phyloP scores from a whole-genome alignment of 2,797 vertebrate genomes.

The Squalus acanthias region DNA sequence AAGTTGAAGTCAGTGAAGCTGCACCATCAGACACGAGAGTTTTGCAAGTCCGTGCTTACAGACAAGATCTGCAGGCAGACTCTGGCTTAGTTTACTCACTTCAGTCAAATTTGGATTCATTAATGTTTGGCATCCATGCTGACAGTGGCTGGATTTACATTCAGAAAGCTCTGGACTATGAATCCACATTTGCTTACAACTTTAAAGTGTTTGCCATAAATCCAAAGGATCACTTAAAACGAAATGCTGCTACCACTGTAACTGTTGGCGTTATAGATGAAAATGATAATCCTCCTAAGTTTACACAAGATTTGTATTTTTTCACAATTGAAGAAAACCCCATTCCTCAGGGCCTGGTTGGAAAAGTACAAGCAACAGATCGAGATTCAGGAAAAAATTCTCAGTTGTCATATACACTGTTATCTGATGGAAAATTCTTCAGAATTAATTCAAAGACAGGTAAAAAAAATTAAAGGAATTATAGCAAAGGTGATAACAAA shows the following conservation, averaged over 20 bases:
- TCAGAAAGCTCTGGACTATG: slow-evolving; percentile 68
- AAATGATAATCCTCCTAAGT: slow-evolving; percentile 79
- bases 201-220: slow-evolving; percentile 65
- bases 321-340: slow-evolving; percentile 72
- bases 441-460: slow-evolving; percentile 85
- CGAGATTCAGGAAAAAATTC: slow-evolving; percentile 77
- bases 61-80: slow-evolving; percentile 29
- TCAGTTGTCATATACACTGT: slow-evolving; percentile 79
- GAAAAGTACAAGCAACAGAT: slow-evolving; percentile 70
- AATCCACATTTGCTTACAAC: slow-evolving; percentile 56
- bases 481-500: neutral
- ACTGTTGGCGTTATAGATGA: slow-evolving; percentile 74
- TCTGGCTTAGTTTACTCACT: slow-evolving; percentile 58
- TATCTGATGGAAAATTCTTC: slow-evolving; percentile 84
- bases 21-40: slow-evolving; percentile 58
- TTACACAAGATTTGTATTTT: slow-evolving; percentile 66
- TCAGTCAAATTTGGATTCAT: slow-evolving; percentile 53
- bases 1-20: slow-evolving; percentile 77
- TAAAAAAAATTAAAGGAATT: slow-evolving; percentile 49
- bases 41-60: slow-evolving; percentile 69
- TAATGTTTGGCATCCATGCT: slow-evolving; percentile 66
- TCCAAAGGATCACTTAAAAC: slow-evolving; percentile 40
- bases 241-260: slow-evolving; percentile 65
- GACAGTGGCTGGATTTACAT: slow-evolving; percentile 76
- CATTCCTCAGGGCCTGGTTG: slow-evolving; percentile 69